Base-by-base conservation (phyloP, 2,888 invertebrate genomes). In the Mayetiola destructor region DNA sequence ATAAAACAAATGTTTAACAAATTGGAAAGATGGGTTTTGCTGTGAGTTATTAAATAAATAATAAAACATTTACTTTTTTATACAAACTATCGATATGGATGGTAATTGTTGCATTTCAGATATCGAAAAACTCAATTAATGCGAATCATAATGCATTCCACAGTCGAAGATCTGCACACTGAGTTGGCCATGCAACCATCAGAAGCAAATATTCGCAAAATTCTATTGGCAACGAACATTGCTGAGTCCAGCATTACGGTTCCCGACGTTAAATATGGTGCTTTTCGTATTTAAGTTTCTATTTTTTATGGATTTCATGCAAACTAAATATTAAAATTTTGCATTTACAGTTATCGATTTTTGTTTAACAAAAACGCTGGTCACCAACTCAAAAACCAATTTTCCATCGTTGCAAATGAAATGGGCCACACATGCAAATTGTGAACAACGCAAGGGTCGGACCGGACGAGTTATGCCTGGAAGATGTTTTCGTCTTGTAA, bases 201-300 rank as follows among this genome's bases (percentile, higher is more conserved):
- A 2, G n/a, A 48, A 9, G n/a, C 23, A 48, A 48, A 48, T 48
- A 48, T 27, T 61, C 78, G 94, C 59, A 92, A 95, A 71, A 79
- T 93, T 54, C 91, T 93, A 64, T 73, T 93, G 37, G 81, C 92
- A 1, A 93, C 93, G 8, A 93, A 93, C 70, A 90, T 93, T 62
- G 91, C 92, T 0, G 93, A 93, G 72, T 91, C 90, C 69, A 91
- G 91, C 55, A 85, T 93, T 62, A 93, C 93, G 0, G 89, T 93
- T 8, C 83, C 88, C 0, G 90, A 92, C 69, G 81, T 91, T 18
- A 84, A 81, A 71, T 92, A 87, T 72, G 55, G 55, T 55, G 53
- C 16, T 10, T 18, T 48, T 20, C 12, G 12, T 54, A 3, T 12
- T 5, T 4, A 36, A n/a, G 36, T 21, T 40, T 40, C 12, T 20